These are phyloP conservation scores for Phthorimaea operculella DNA, from an alignment of 1,140 invertebrate species.

Conservation along the genomic window DNA sequence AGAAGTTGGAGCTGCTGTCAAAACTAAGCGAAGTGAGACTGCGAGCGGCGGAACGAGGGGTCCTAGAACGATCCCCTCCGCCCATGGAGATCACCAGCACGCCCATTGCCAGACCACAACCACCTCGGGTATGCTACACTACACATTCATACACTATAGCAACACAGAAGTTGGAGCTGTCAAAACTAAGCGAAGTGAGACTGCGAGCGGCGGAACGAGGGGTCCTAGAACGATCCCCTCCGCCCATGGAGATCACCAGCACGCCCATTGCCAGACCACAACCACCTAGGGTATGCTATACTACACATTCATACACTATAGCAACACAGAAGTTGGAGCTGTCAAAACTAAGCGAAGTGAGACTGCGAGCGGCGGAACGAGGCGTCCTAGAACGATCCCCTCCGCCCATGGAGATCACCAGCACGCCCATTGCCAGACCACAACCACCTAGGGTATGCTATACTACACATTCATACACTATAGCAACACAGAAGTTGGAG, in stretches of 20 bases:
- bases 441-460: conserved; percentile 56
- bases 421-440: conserved; percentile 41
- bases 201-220: conserved; percentile 87
- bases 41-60: conserved; percentile 85
- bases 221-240: conserved; percentile 69
- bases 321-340: conserved; percentile 95
- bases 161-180: conserved; percentile 93
- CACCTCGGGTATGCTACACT: conserved; percentile 60
- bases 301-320: too few relatives aligned
- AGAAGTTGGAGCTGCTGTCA: conserved; percentile 91
- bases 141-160: too few relatives aligned
- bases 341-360: conserved; percentile 89
- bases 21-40: conserved; percentile 91
- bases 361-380: conserved; percentile 84
- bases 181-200: conserved; percentile 90
- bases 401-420: conserved; percentile 31
- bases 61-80: conserved; percentile 66
- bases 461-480: too few relatives aligned
- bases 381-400: conserved; percentile 74
- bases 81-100: conserved; percentile 30
- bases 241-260: conserved; percentile 30
- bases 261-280: conserved; percentile 43
- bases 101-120: conserved; percentile 43
- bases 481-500: conserved; percentile 95
- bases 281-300: conserved; percentile 57